Evolutionary conservation across 2,113 vertebrate genomes (phyloP).

Genomic region (Pyxicephalus adspersus): DNA sequence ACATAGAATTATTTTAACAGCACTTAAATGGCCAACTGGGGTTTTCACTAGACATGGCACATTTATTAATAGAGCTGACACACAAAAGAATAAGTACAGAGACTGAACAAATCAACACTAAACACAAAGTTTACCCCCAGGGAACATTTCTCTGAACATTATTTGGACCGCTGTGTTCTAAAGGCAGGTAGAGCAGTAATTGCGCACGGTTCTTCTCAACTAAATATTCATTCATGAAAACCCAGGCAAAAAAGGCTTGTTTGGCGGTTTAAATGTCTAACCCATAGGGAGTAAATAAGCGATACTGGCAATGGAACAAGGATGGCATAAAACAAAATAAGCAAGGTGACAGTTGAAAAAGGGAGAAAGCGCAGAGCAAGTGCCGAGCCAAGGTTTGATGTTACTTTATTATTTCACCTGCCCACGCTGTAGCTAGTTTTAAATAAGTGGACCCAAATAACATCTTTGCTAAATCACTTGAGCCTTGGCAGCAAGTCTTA

Average conservation of each 20-base stretch:
- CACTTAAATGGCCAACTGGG: constrained; percentile 1
- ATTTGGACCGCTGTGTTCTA: constrained; percentile 25
- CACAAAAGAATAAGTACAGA: constrained; percentile 24
- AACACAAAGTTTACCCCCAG: not conserved
- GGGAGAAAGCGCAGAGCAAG: constrained; percentile 10
- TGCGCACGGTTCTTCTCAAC: constrained; percentile 1
- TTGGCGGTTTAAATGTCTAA: constrained; percentile 35
- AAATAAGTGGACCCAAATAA: constrained; percentile 4
- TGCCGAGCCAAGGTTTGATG: constrained; percentile 1
- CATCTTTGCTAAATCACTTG: constrained; percentile 17
- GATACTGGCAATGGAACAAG: constrained; percentile 24
- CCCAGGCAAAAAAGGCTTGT: not conserved
- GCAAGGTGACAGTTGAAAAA: not conserved
- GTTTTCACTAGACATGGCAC: constrained; percentile 9
- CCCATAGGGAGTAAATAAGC: constrained; percentile 30
- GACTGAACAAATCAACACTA: constrained; percentile 22
- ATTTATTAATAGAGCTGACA: constrained; percentile 24
- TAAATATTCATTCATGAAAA: constrained; percentile 38
- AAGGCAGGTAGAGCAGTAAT: constrained; percentile 40
- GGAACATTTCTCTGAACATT: constrained; percentile 13
- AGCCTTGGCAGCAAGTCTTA: not conserved
- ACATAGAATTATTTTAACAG: constrained; percentile 21
- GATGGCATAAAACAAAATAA: constrained; percentile 36
- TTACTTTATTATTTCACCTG: constrained; percentile 3
- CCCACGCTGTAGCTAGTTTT: constrained; percentile 1